Base-by-base conservation (phyloP, 2,797 vertebrate genomes). In the Tangara arthus region DNA sequence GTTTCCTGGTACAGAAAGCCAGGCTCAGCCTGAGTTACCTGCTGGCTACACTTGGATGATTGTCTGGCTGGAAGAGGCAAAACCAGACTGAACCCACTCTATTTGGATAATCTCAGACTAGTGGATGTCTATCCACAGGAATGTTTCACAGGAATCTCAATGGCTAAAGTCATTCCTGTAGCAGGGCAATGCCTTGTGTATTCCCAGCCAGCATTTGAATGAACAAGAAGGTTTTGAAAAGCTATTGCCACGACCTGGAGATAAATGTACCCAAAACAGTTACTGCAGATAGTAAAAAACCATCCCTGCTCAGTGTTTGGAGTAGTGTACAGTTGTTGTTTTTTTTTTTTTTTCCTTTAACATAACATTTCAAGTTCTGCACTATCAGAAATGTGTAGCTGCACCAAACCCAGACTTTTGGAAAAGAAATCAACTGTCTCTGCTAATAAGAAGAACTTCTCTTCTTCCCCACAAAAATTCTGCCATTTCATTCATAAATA, bases 401-500 rank as follows among this genome's bases (percentile, higher is more conserved):
- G 89, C 64, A 79, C 56, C 41, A 71, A 93, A 81, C 55, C 64
- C 52, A 37, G 46, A 69, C 60, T 19, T 22, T 0, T 84, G 85
- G 91, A 73, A 76, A 94, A 94, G 27, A 92, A 94, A 87, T 87
- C 72, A 94, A 34, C 80, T 61, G 71, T 59, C 90, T 87, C 28
- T 78, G 37, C 75, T 95, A 94, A 79, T 86, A 79, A 81, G 79
- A 75, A 89, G 53, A 92, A 94, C 34, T 75, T 85, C 53, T 88
- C 56, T 39, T 79, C 61, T 87, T 78, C 70, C 70, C 69, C 66
- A n/a, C 27, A 60, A 90, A 91, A 93, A 90, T 73, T 78, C 76
- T 95, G 89, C 73, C 91, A 64, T 96, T 97, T 94, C 95, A 96
- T 97, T 96, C 95, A 97, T 96, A 96, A 97, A 97, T 97, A 94